A percentile compares a stretch with the other conserved stretches of the same genome.
Conservation (phyloP, 2,888 invertebrate species). For the Tryphoninae sp. region DNA sequence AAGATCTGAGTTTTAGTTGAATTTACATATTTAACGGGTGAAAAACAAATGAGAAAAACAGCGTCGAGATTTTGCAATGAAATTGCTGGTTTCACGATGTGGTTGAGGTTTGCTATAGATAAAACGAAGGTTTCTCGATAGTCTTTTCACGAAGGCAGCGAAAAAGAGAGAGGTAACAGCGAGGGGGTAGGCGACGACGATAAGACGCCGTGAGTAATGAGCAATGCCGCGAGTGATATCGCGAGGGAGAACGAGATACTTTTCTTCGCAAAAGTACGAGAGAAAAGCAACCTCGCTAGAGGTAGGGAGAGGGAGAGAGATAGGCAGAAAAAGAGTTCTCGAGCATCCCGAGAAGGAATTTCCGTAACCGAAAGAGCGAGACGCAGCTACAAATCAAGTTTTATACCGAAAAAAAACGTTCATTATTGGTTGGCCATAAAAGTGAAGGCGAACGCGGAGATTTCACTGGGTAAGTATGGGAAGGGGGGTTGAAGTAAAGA, state of each 20-base stretch:
- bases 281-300: constrained; percentile 49
- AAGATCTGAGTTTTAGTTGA: too few species aligned
- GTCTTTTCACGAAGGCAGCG: constrained; percentile 34
- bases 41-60: constrained; percentile 25
- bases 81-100: constrained; percentile 42
- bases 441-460: constrained; percentile 71
- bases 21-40: constrained; percentile 14
- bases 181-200: constrained; percentile 75
- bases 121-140: constrained; percentile 48
- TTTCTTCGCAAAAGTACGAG: constrained; percentile 59
- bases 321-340: constrained; percentile 61
- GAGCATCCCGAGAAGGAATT: constrained; percentile 38
- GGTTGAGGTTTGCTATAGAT: constrained; percentile 51
- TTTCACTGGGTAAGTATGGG: constrained; percentile 67
- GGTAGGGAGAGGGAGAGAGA: constrained; percentile 42
- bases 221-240: constrained; percentile 81
- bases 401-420: constrained; percentile 79
- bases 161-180: constrained; percentile 64
- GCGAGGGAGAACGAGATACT: constrained; percentile 75
- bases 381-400: constrained; percentile 79
- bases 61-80: constrained; percentile 36
- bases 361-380: constrained; percentile 68
- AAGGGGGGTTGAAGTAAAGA: constrained; percentile 45
- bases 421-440: constrained; percentile 81
- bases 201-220: constrained; percentile 81